phyloP scores from a whole-genome alignment of 2,888 invertebrate genomes.

The Mallateleia sp. region DNA sequence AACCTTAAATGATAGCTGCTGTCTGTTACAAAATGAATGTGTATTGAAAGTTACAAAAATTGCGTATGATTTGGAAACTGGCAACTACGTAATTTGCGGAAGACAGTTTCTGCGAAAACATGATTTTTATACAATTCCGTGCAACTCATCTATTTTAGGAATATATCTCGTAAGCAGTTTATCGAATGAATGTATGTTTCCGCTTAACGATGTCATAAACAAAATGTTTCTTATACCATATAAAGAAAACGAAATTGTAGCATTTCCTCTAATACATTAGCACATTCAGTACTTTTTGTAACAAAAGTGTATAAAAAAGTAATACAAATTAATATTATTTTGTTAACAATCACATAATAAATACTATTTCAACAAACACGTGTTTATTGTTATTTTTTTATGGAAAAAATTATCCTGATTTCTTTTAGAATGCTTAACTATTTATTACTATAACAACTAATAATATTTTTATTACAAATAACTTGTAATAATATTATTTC shows the following conservation, averaged over 20 bases:
- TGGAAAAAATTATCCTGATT: too few relatives aligned
- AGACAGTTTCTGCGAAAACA: slow-evolving; percentile 29
- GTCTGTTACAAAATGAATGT: slow-evolving; percentile 10
- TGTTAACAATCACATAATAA: too few relatives aligned
- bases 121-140: slow-evolving; percentile 27
- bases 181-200: slow-evolving; percentile 25
- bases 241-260: neutral
- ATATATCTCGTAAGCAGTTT: slow-evolving; percentile 17
- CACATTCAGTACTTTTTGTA: too few relatives aligned
- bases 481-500: too few relatives aligned
- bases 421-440: too few relatives aligned
- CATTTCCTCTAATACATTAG: slow-evolving; percentile 20
- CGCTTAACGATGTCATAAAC: slow-evolving; percentile 12
- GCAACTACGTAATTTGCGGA: slow-evolving; percentile 13
- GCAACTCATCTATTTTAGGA: slow-evolving; percentile 23
- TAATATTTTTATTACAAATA: too few relatives aligned
- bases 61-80: slow-evolving; percentile 7
- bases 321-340: too few relatives aligned
- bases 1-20: slow-evolving; percentile 25
- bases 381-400: too few relatives aligned
- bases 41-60: slow-evolving; percentile 19
- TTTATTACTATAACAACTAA: too few relatives aligned
- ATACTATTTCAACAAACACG: too few relatives aligned
- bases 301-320: too few relatives aligned
- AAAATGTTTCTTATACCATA: slow-evolving; percentile 32